These are phyloP conservation scores for Microctonus brassicae DNA, from an alignment of 2,888 invertebrate genomes.

Conservation along the genomic window DNA sequence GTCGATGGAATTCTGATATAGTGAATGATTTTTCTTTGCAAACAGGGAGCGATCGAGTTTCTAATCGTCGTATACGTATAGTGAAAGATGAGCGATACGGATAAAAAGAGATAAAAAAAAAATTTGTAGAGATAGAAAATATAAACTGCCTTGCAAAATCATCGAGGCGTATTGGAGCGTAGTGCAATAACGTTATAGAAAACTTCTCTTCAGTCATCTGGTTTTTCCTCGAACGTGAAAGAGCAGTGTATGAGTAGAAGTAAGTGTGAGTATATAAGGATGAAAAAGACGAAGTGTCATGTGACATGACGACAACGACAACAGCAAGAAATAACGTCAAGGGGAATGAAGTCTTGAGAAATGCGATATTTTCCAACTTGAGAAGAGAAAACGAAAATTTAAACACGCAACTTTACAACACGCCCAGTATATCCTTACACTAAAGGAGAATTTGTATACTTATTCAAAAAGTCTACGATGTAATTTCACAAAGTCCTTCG, in stretches of 20 bases:
- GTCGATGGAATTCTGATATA: neutral
- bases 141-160: conserved; percentile 28
- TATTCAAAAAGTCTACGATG: too few relatives aligned
- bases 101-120: neutral
- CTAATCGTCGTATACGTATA: conserved; percentile 29
- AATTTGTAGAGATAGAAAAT: neutral
- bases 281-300: neutral
- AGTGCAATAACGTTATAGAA: conserved; percentile 22
- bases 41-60: conserved; percentile 27
- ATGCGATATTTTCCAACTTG: conserved; percentile 24
- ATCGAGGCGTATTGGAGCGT: conserved; percentile 28
- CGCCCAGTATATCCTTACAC: neutral
- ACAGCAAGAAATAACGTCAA: neutral
- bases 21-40: neutral
- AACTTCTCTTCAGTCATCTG: conserved; percentile 21
- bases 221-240: conserved; percentile 12
- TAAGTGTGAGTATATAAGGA: neutral
- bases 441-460: too few relatives aligned
- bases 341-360: conserved; percentile 10
- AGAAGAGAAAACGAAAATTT: neutral
- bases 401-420: neutral
- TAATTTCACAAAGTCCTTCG: too few relatives aligned
- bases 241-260: too few relatives aligned
- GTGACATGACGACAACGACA: neutral
- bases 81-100: conserved; percentile 19